Conservation (phyloP, 2,113 vertebrate genomes). For the Ciconia boyciana region DNA sequence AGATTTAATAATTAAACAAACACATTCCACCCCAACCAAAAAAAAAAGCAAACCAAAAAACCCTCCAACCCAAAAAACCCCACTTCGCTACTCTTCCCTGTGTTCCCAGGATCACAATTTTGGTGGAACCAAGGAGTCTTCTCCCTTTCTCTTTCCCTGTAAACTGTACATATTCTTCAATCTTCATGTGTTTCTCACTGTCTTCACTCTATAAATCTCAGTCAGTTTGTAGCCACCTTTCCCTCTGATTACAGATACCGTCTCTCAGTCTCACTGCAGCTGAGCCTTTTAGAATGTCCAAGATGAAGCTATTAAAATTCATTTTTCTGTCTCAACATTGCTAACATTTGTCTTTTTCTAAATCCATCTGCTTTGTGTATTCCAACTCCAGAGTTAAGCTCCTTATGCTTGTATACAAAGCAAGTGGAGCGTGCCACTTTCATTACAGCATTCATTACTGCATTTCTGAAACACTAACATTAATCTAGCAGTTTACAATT, state of each 20-base stretch:
- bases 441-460: background rate
- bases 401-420: background rate
- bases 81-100: background rate
- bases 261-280: background rate
- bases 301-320: background rate
- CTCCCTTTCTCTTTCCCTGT: background rate
- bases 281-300: background rate
- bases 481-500: background rate
- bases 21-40: fast-evolving
- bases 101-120: background rate
- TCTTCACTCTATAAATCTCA: background rate
- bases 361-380: background rate
- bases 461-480: background rate
- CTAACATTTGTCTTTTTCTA: background rate
- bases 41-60: no score
- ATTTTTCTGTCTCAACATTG: background rate
- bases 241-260: background rate
- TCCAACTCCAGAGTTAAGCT: background rate
- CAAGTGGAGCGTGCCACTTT: fast-evolving
- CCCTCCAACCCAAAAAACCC: no score
- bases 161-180: background rate
- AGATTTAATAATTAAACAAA: background rate
- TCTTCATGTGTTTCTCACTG: fast-evolving
- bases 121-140: background rate
- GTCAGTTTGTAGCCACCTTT: background rate